Percentiles rank a stretch among this genome's conserved stretches.
These are phyloP conservation scores for Melanostoma mellinum DNA, from an alignment of 2,888 invertebrate species.

Conservation along the genomic window DNA sequence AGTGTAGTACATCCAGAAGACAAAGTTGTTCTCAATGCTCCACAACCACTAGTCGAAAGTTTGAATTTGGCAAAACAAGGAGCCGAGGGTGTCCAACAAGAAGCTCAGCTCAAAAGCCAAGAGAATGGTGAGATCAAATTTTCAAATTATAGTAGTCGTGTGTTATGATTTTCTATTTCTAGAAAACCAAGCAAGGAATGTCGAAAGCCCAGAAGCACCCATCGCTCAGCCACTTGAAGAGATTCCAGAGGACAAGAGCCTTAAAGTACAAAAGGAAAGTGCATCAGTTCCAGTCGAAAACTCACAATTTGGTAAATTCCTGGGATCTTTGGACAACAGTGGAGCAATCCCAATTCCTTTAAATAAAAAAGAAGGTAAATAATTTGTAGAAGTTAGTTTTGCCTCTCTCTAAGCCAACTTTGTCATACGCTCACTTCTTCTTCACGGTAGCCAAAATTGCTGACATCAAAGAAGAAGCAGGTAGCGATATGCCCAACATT, in stretches of 20 bases:
- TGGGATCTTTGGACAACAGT: conserved; percentile 41
- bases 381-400: neutral
- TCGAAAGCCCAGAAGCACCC: neutral
- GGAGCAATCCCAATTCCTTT: neutral
- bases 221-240: neutral
- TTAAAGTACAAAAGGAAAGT: conserved; percentile 2
- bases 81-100: neutral
- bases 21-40: conserved; percentile 10
- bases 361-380: conserved; percentile 26
- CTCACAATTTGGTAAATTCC: conserved; percentile 37
- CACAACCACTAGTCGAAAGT: neutral
- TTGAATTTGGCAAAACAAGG: conserved; percentile 1
- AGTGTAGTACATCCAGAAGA: conserved; percentile 63
- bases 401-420: neutral
- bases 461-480: conserved; percentile 24
- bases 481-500: conserved; percentile 21
- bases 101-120: neutral
- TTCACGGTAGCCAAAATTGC: neutral
- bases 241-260: conserved; percentile 5
- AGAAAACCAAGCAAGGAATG: conserved; percentile 36
- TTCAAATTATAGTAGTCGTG: neutral
- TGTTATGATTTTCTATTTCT: neutral
- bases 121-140: conserved; percentile 21
- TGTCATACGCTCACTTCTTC: too few species aligned
- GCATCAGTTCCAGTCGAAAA: neutral